Base-by-base conservation (phyloP, 1,140 invertebrate species). In the Penaeus japonicus region DNA sequence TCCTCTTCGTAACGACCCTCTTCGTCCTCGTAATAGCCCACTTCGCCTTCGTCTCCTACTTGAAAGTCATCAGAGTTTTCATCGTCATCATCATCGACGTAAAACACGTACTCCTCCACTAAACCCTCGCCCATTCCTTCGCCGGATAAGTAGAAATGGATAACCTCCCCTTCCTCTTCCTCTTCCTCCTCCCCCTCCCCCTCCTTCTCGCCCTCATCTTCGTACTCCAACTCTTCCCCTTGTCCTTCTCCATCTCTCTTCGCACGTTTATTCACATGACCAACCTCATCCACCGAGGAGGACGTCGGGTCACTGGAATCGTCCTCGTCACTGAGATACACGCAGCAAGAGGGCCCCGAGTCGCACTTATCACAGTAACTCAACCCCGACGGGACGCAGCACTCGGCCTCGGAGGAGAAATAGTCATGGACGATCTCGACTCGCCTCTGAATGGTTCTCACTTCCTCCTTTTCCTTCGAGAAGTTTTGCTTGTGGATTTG, bases 21-120 rank as follows among this genome's bases (percentile, higher is more conserved):
- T 20, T 81, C 79, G 2, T 32, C 77, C 1, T 70, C 59, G 30
- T 87, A 54, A 65, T 24, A 62, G 24, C 32, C 84, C 18, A 22
- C 57, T 47, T 53, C 59, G 39, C 57, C 32, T 22, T 53, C 70
- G 12, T 18, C 35, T 17, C 53, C 39, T 59, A 62, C 80, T 35
- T 27, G 35, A 18, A 62, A 32, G 27, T 78, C 53, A 30, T 32
- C 17, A 27, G 78, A 32, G 12, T 77, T 73, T 53, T 57, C 53
- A 10, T 81, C 54, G 17, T 85, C 82, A 73, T 84, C 73, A n/a
- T 85, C 84, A 24, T 85, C 47, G 22, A 85, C 30, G 24, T 55
- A 85, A 24, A 77, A 85, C 54, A 78, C 84, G 24, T 85, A 85
- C 27, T 85, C 73, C 15, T 39, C 55, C 82, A 84, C 35, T 22